Evolutionary conservation across 2,888 invertebrate genomes (phyloP), one percentile per base, ranked within the genome.

Genomic region (Leptopilina drosophilae): DNA sequence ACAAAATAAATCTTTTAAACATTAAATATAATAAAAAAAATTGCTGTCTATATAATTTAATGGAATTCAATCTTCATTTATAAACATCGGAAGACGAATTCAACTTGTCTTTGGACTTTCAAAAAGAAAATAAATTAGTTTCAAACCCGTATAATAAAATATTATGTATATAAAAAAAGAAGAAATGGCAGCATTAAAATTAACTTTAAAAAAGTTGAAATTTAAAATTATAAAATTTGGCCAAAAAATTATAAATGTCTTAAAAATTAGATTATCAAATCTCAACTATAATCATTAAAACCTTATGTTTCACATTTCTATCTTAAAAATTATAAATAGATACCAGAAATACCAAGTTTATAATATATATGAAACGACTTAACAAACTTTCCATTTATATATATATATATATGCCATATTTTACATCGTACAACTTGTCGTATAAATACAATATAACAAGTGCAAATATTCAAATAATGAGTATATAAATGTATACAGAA

Each of bases 401-500:
- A 33, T 56, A 73, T 73, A n/a, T 33, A 33, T n/a, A 67, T 73
- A 26, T 73, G 14, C 53, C 73, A 73, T 56, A 56, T 53, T 73
- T 56, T 56, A 73, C 73, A 73, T 26, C n/a, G 73, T 56, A 33
- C 69, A 49, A 26, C 73, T 73, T 73, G 73, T 42, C 42, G 42
- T 66, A 62, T 42, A 42, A 53, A 73, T 73, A 56, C 6, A 49
- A 26, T 53, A 5, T 73, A 73, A 73, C 73, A 73, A 73, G 73
- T 73, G 73, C 53, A n/a, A 73, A 73, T 33, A 20, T 20, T 20
- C 20, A 20, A 20, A 20, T 76, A 66, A 78, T 62, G 73, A 64
- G 76, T 75, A 69, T 78, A 76, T 64, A 62, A 81, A 73, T 77
- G 77, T 75, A 62, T 79, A 79, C 53, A 79, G 56, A 77, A 76